These are phyloP conservation scores for Ashinkailepas kermadecensis DNA, from an alignment of 2,888 invertebrate genomes.

Conservation along the genomic window DNA sequence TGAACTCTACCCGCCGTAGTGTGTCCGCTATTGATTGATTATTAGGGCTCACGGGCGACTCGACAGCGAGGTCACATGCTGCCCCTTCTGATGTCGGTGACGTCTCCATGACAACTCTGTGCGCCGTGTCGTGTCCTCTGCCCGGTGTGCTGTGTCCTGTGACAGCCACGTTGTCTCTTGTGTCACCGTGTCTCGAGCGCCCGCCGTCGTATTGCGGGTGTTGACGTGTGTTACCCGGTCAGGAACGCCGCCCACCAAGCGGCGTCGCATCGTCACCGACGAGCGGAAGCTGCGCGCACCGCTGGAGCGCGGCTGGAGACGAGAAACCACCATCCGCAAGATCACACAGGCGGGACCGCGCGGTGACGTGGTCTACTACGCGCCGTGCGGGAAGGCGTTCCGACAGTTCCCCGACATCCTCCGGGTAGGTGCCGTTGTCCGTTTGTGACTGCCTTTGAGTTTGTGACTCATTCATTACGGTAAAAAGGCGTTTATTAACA, in stretches of 20 bases:
- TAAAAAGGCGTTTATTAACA: not conserved
- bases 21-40: no score
- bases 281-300: slow-evolving; percentile 57
- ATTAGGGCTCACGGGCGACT: no score
- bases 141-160: no score
- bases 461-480: not conserved
- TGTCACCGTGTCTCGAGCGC: no score
- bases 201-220: no score
- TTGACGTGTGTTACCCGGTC: not conserved
- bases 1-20: no score
- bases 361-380: slow-evolving; percentile 87
- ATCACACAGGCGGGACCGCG: slow-evolving; percentile 77
- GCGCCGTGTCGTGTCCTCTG: no score
- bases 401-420: slow-evolving; percentile 54
- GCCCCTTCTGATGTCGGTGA: no score
- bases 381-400: slow-evolving; percentile 57
- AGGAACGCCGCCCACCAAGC: slow-evolving; percentile 38
- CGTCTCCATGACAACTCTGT: no score
- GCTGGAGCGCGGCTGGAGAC: slow-evolving; percentile 73
- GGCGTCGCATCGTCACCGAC: slow-evolving; percentile 47
- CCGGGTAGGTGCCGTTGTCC: slow-evolving; percentile 42
- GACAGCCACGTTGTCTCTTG: no score
- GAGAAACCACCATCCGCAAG: slow-evolving; percentile 83
- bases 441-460: not conserved
- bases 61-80: no score